These are phyloP conservation scores for Melanotaenia trifasciata DNA, from an alignment of 2,797 vertebrate genomes.

Conservation along the genomic window DNA sequence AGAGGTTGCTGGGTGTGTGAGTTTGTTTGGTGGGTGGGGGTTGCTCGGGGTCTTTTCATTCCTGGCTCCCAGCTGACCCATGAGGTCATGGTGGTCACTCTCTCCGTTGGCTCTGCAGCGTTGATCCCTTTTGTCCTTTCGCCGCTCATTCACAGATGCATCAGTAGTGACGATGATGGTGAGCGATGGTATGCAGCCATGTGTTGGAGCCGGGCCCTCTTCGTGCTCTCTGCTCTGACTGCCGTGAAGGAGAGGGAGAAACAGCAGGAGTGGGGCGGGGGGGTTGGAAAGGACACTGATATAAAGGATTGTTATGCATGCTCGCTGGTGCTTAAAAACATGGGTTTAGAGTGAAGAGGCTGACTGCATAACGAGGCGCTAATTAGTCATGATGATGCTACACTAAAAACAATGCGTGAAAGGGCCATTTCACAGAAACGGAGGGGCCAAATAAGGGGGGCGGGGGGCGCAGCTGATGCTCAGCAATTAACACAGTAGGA, in stretches of 20 bases:
- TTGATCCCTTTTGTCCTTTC: constrained; percentile 72
- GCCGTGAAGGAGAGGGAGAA: constrained; percentile 14
- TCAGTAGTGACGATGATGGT: constrained; percentile 56
- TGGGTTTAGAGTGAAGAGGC: constrained; percentile 31
- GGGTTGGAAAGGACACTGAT: constrained; percentile 34
- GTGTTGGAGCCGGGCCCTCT: constrained; percentile 48
- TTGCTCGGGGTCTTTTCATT: constrained; percentile 74
- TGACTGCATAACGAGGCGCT: constrained; percentile 65
- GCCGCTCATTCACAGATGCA: constrained; percentile 67
- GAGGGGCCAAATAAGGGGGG: constrained; percentile 46
- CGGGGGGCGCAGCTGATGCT: constrained; percentile 32
- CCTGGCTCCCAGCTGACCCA: constrained; percentile 75
- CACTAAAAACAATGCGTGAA: constrained; percentile 47
- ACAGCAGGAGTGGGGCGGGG: neutral
- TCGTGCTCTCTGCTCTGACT: constrained; percentile 22
- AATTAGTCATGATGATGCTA: constrained; percentile 51
- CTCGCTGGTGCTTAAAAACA: constrained; percentile 41
- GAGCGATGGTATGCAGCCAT: constrained; percentile 66
- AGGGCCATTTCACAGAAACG: constrained; percentile 41
- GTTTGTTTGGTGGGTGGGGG: constrained; percentile 50
- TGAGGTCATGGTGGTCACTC: constrained; percentile 77
- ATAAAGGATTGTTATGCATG: constrained; percentile 59
- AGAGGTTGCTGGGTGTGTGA: constrained; percentile 28
- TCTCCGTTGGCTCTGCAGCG: constrained; percentile 43
- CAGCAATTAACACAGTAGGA: constrained; percentile 57